Conservation (phyloP, 2,113 vertebrate species). For the Pelecanoides urinatrix region DNA sequence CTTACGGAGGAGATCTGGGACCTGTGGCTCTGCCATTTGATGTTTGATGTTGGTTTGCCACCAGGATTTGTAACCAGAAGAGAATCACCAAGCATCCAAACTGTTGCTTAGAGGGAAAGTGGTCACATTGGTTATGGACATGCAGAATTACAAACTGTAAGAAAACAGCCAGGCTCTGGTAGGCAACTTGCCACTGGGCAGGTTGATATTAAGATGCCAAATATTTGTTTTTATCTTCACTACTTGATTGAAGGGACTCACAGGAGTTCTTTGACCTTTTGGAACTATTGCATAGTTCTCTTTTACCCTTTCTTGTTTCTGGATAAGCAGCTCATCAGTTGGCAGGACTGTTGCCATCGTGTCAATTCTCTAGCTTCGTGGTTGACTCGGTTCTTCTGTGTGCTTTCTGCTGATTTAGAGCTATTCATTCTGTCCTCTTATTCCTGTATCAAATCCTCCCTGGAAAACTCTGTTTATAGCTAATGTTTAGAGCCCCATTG, state of each 20-base stretch:
- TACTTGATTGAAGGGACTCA: neutral
- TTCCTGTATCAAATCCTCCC: neutral
- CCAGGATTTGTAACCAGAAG: neutral
- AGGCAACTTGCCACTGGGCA: neutral
- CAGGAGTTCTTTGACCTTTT: neutral
- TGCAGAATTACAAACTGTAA: neutral
- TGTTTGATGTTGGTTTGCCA: neutral
- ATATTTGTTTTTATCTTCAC: neutral
- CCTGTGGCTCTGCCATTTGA: neutral
- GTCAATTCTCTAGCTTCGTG: neutral
- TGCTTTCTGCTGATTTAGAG: neutral
- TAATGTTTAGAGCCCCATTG: neutral
- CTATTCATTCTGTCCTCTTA: neutral
- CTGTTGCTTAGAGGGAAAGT: neutral
- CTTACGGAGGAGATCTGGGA: neutral
- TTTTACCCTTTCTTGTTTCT: neutral
- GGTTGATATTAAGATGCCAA: neutral
- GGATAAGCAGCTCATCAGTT: neutral
- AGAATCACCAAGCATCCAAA: neutral
- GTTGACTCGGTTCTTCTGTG: neutral
- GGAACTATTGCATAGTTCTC: neutral
- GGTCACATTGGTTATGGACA: rapidly evolving
- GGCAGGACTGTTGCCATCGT: neutral
- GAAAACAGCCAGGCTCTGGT: neutral
- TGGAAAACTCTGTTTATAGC: neutral